These are phyloP conservation scores for Zaprionus africanus DNA, from an alignment of 1,140 invertebrate genomes.

Conservation along the genomic window DNA sequence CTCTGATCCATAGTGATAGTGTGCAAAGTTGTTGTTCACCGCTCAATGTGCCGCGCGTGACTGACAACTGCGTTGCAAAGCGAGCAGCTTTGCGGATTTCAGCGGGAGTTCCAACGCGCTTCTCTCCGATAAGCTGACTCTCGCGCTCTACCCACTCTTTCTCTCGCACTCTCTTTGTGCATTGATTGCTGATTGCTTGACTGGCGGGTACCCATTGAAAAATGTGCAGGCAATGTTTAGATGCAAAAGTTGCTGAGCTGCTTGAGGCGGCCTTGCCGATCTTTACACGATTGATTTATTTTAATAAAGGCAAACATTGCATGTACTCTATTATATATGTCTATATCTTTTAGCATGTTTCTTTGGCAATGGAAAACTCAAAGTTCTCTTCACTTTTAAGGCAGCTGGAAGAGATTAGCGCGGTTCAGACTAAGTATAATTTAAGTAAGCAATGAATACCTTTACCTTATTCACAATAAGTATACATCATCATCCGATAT, in stretches of 20 bases:
- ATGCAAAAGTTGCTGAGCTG: not conserved
- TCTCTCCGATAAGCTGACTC: not conserved
- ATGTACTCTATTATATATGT: not conserved
- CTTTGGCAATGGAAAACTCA: too few species aligned
- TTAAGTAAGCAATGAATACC: not conserved
- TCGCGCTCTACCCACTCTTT: not conserved
- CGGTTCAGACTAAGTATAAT: too few species aligned
- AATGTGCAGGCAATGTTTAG: not conserved
- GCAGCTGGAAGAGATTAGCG: too few species aligned
- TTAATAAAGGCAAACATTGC: not conserved
- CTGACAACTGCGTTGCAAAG: not conserved
- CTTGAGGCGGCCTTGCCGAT: not conserved
- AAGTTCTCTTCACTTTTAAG: too few species aligned
- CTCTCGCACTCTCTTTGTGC: not conserved
- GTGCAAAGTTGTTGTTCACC: not conserved
- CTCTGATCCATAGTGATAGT: constrained; percentile 31
- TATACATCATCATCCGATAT: constrained; percentile 42
- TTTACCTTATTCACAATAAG: constrained; percentile 45
- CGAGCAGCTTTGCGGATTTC: not conserved
- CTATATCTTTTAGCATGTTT: too few species aligned
- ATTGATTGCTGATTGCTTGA: not conserved
- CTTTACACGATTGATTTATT: not conserved
- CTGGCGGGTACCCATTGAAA: not conserved
- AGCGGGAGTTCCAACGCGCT: constrained; percentile 1
- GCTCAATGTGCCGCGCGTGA: not conserved